Percentiles rank a stretch among this genome's conserved stretches.
These are phyloP conservation scores for Alauda arvensis DNA, from an alignment of 2,797 vertebrate genomes.

Conservation along the genomic window DNA sequence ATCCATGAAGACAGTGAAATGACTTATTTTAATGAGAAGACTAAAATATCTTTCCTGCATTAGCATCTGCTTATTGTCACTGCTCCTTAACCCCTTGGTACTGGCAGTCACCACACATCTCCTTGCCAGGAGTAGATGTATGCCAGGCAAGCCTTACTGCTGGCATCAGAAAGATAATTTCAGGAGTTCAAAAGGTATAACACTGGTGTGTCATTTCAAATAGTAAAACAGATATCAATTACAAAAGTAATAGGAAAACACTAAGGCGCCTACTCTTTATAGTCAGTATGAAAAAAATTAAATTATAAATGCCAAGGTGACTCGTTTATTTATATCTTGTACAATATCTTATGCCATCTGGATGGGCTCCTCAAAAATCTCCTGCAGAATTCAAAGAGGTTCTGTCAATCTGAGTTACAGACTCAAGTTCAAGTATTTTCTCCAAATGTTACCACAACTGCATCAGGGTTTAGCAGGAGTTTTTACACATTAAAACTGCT, in stretches of 20 bases:
- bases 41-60: constrained; percentile 71
- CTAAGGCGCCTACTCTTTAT: neutral
- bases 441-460: constrained; percentile 74
- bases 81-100: constrained; percentile 67
- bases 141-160: constrained; percentile 24
- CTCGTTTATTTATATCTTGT: constrained; percentile 10
- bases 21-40: constrained; percentile 75
- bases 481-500: constrained; percentile 75
- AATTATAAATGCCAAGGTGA: constrained; percentile 8
- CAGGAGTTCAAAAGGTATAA: constrained; percentile 2
- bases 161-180: constrained; percentile 26
- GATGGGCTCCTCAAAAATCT: neutral
- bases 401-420: constrained; percentile 75
- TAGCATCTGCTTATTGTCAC: constrained; percentile 70
- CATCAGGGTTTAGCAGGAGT: constrained; percentile 80
- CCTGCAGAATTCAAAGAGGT: constrained; percentile 25
- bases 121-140: neutral
- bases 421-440: constrained; percentile 67
- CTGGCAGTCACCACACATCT: neutral
- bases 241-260: neutral
- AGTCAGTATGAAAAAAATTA: neutral
- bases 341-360: neutral
- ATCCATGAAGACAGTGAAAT: constrained; percentile 77
- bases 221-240: constrained; percentile 29
- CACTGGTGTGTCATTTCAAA: constrained; percentile 12